Percentiles rank a stretch among this genome's conserved stretches.
These are phyloP conservation scores for Grallaria varia DNA, from an alignment of 2,113 vertebrate genomes.

Conservation along the genomic window DNA sequence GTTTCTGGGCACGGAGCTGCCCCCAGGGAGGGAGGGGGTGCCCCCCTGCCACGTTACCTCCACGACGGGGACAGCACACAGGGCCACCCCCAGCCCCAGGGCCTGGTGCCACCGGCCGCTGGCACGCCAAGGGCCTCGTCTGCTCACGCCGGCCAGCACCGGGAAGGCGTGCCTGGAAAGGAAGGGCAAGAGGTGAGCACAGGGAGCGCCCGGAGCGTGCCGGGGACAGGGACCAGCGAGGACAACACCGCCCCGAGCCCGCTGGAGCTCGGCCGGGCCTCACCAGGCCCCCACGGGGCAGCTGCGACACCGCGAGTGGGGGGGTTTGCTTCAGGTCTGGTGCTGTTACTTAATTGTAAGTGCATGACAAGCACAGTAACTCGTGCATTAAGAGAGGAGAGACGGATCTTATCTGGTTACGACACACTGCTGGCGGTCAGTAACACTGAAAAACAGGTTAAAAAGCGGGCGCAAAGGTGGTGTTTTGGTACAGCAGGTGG, in stretches of 20 bases:
- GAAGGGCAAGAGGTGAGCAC: not conserved
- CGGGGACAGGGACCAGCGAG: too few relatives aligned
- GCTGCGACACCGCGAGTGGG: rapidly evolving
- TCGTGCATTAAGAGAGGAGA: not conserved
- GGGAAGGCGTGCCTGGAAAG: slow-evolving; percentile 56
- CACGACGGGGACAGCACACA: slow-evolving; percentile 74
- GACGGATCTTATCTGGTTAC: not conserved
- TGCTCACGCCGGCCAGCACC: not conserved
- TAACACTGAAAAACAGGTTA: not conserved
- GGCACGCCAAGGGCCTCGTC: not conserved
- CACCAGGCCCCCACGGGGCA: not conserved
- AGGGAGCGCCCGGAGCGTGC: too few relatives aligned
- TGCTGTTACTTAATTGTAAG: rapidly evolving
- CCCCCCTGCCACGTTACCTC: slow-evolving; percentile 64
- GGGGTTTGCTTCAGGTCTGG: not conserved
- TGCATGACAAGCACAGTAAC: not conserved
- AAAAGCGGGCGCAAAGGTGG: not conserved
- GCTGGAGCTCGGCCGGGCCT: rapidly evolving
- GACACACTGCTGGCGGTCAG: not conserved
- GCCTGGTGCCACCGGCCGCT: slow-evolving; percentile 50
- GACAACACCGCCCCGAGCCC: not conserved
- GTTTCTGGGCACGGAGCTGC: rapidly evolving
- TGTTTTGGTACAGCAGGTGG: not conserved
- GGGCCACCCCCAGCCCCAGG: slow-evolving; percentile 65
- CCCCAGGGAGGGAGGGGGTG: not conserved